Percentiles rank a stretch among this genome's conserved stretches.
phyloP scores from a whole-genome alignment of 2,113 vertebrate genomes.

The Pandion haliaetus region DNA sequence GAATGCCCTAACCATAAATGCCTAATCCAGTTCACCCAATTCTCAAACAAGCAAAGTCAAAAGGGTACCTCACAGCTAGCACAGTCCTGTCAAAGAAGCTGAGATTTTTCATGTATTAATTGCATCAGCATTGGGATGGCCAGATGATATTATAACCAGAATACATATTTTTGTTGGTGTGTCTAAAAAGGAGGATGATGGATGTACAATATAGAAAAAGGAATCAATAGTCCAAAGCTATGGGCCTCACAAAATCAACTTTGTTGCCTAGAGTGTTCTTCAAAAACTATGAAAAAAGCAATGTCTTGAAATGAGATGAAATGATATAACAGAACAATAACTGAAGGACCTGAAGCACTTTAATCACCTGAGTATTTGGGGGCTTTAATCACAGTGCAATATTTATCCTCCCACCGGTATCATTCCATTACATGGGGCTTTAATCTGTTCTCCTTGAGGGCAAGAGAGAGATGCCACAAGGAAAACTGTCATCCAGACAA shows the following conservation, averaged over 20 bases:
- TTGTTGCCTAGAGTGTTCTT: constrained; percentile 2
- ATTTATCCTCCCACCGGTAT: neutral
- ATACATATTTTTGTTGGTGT: neutral
- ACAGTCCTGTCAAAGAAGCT: neutral
- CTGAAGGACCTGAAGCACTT: constrained; percentile 18
- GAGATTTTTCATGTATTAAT: neutral
- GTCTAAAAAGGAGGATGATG: neutral
- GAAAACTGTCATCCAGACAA: neutral
- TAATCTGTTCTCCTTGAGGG: neutral
- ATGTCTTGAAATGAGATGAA: constrained; percentile 5
- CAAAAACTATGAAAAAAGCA: neutral
- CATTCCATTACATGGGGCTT: neutral
- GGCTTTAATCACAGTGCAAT: constrained; percentile 30
- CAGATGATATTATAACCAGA: neutral
- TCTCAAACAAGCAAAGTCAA: neutral
- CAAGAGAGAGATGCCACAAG: neutral
- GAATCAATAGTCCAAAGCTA: constrained; percentile 23
- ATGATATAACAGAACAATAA: constrained; percentile 31
- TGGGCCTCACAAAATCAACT: constrained; percentile 10
- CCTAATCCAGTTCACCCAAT: neutral
- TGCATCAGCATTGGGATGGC: neutral
- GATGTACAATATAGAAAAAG: neutral
- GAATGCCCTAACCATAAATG: neutral
- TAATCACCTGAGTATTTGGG: constrained; percentile 33
- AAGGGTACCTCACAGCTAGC: neutral